Conservation (phyloP, 2,888 invertebrate species). For the Caenorhabditis doughertyi region DNA sequence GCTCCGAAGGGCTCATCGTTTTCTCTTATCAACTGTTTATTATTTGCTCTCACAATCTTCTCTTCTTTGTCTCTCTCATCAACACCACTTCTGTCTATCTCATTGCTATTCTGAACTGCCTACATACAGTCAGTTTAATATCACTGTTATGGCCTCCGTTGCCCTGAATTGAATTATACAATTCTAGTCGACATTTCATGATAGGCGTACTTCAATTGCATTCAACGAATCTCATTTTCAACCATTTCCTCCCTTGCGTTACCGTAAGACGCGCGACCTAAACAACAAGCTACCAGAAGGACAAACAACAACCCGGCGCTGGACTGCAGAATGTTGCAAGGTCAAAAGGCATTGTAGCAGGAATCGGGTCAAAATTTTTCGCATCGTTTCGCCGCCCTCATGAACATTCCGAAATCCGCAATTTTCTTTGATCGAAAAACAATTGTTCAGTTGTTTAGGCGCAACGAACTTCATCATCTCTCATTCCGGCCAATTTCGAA, state of each 20-base stretch:
- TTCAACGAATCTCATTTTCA: background rate
- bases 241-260: background rate
- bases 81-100: slow-evolving; percentile 33
- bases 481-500: background rate
- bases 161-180: slow-evolving; percentile 6
- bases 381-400: slow-evolving; percentile 40
- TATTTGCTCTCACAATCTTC: slow-evolving; percentile 37
- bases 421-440: slow-evolving; percentile 34
- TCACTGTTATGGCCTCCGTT: slow-evolving; percentile 23
- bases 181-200: background rate
- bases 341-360: slow-evolving; percentile 60
- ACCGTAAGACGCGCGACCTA: slow-evolving; percentile 18
- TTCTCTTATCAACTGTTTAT: slow-evolving; percentile 50
- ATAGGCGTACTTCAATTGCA: background rate
- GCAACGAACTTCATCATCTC: background rate
- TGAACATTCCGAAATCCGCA: slow-evolving; percentile 50
- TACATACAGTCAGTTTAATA: slow-evolving; percentile 15
- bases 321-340: slow-evolving; percentile 58
- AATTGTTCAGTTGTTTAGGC: slow-evolving; percentile 21
- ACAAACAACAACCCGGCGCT: slow-evolving; percentile 48
- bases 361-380: slow-evolving; percentile 61
- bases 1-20: slow-evolving; percentile 40
- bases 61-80: slow-evolving; percentile 27
- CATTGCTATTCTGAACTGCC: slow-evolving; percentile 36
- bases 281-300: slow-evolving; percentile 48